These are phyloP conservation scores for Acanthornis magna DNA, from an alignment of 2,797 vertebrate genomes.

Conservation along the genomic window DNA sequence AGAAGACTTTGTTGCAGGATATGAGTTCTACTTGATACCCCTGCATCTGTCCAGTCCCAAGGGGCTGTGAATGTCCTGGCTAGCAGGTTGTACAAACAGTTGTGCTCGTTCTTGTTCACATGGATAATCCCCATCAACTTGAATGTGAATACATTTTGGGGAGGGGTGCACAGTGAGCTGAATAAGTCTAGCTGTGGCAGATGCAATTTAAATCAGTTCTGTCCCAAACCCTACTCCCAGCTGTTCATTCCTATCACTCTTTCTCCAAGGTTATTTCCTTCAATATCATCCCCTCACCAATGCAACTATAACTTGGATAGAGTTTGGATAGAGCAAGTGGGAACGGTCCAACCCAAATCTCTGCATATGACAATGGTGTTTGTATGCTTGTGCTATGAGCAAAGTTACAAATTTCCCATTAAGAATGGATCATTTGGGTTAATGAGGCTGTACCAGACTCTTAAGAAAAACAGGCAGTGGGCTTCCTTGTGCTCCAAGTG, in stretches of 20 bases:
- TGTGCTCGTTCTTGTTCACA: background rate
- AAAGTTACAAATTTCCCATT: background rate
- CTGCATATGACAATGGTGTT: background rate
- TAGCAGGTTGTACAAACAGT: background rate
- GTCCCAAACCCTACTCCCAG: background rate
- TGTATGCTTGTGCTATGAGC: background rate
- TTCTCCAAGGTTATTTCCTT: background rate
- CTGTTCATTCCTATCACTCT: background rate
- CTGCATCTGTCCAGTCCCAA: background rate
- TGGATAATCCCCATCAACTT: background rate
- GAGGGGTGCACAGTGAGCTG: background rate
- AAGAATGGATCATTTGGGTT: rapidly evolving
- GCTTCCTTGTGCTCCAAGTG: background rate
- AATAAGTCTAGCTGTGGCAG: background rate
- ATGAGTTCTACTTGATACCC: background rate
- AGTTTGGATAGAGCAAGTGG: background rate
- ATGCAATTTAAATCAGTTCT: background rate
- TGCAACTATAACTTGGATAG: background rate
- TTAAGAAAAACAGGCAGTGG: background rate
- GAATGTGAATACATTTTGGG: background rate
- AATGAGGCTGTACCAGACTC: background rate
- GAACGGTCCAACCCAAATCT: background rate
- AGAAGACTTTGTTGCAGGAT: background rate
- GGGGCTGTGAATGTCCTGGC: background rate
- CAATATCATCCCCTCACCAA: background rate